These are phyloP conservation scores for Colinus virginianus DNA, from an alignment of 2,113 vertebrate species.

Conservation along the genomic window DNA sequence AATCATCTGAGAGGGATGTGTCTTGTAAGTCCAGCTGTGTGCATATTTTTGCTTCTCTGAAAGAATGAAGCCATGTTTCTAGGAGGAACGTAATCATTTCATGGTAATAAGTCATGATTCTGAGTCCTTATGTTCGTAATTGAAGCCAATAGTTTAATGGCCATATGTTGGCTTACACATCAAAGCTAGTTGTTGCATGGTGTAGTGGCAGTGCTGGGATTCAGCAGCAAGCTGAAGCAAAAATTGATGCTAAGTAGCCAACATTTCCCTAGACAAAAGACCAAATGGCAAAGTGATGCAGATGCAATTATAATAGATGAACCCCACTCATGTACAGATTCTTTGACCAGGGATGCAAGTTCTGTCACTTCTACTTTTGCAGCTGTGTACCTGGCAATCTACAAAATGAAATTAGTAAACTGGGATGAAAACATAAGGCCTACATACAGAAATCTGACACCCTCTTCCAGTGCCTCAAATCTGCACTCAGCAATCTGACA, in stretches of 20 bases:
- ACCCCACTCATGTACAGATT: background rate
- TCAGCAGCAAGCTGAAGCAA: slow-evolving; percentile 1
- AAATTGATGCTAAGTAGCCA: slow-evolving; percentile 42
- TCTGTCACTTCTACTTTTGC: background rate
- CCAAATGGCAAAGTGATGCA: slow-evolving; percentile 28
- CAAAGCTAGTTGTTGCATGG: background rate
- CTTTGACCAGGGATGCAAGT: background rate
- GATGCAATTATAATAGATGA: slow-evolving; percentile 12
- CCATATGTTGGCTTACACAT: slow-evolving; percentile 65
- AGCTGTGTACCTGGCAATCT: background rate
- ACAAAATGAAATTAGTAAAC: background rate
- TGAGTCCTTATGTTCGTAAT: slow-evolving; percentile 21
- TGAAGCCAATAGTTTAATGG: slow-evolving; percentile 54
- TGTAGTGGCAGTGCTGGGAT: background rate
- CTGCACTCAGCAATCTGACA: background rate
- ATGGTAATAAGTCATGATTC: slow-evolving; percentile 52
- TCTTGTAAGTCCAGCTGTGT: background rate
- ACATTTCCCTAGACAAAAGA: slow-evolving; percentile 36
- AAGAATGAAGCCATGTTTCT: background rate
- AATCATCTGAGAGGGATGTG: background rate
- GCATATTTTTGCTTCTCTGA: background rate
- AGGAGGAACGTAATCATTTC: background rate
- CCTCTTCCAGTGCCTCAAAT: background rate
- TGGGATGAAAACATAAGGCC: background rate
- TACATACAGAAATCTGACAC: background rate